Evolutionary conservation across 2,113 vertebrate genomes (phyloP).

Genomic region (Psephotus haematonotus): DNA sequence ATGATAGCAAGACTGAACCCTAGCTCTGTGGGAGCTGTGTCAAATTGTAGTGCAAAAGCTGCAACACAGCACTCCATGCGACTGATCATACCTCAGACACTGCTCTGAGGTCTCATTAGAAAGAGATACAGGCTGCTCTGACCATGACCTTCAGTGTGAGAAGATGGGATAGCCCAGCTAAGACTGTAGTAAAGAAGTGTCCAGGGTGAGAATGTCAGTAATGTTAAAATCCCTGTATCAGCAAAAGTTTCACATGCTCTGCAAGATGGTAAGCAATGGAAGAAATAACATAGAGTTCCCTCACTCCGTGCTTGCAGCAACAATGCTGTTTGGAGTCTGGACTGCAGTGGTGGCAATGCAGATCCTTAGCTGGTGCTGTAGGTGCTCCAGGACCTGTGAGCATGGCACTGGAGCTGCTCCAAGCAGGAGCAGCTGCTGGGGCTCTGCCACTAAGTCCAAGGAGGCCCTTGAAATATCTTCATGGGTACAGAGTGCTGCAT

Average conservation of each 20-base stretch:
- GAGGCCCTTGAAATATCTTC: not conserved
- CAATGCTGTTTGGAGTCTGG: not conserved
- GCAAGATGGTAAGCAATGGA: not conserved
- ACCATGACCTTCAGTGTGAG: not conserved
- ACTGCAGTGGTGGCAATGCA: not conserved
- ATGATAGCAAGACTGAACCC: too few relatives aligned
- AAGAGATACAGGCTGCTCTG: not conserved
- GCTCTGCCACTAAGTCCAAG: accelerated
- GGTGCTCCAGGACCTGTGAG: not conserved
- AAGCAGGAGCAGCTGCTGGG: not conserved
- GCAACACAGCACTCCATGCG: not conserved
- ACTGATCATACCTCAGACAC: too few relatives aligned
- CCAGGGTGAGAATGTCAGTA: not conserved
- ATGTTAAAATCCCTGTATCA: not conserved
- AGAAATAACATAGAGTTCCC: not conserved
- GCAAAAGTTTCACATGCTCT: not conserved
- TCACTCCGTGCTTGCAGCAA: not conserved
- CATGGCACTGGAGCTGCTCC: accelerated
- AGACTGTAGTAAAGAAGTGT: not conserved
- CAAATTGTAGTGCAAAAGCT: not conserved
- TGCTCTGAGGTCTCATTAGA: not conserved
- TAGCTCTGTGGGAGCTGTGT: not conserved
- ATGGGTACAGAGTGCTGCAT: not conserved
- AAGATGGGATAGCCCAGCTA: not conserved
- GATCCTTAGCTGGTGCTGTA: not conserved